Base-by-base conservation (phyloP, 92 coral and sea anemone species). In the Actinernus sp. region DNA sequence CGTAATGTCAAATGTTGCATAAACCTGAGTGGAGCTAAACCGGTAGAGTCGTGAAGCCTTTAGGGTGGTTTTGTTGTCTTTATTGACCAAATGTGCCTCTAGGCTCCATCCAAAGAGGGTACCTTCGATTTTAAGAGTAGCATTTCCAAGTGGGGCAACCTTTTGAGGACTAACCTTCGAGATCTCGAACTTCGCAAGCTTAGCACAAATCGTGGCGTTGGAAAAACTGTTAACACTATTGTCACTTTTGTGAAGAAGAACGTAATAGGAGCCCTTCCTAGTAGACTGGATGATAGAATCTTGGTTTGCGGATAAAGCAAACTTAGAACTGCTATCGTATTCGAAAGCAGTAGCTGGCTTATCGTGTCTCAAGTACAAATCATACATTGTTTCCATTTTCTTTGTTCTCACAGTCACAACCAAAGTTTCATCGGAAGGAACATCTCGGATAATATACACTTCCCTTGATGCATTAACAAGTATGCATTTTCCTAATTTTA, bases 101-200 rank as follows among this genome's bases (percentile, higher is more conserved):
- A 81, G 40, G 1, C 68, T 57, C 61, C 82, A 84, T 12, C 87
- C 82, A 31, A 88, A 85, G 36, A 88, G 47, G 0, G 91, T 85
- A 5, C 95, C 95, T 49, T 84, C 86, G 32, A 88, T 46, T 51
- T 72, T 80, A 39, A 88, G 36, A n/a, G 95, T 88, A 26, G 63
- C 76, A 14, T 78, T 63, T 18, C 92, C 95, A 6, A 73, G 46
- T 1, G 95, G 80, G n/a, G 95, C 76, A 27, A 85, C 82, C 2
- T 34, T 39, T 10, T 29, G 33, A 14, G 95, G 95, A 43, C 70
- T 59, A 3, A 88, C 78, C 4, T 78, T 78, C 26, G 48, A 26
- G 70, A 88, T 79, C 64, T 88, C 92, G 65, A 88, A 88, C 64
- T 72, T 79, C 3, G 95, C 95, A 36, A 84, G 53, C 28, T 82